Conservation (phyloP, 2,113 vertebrate species). For the Mesembrinibis cayennensis region DNA sequence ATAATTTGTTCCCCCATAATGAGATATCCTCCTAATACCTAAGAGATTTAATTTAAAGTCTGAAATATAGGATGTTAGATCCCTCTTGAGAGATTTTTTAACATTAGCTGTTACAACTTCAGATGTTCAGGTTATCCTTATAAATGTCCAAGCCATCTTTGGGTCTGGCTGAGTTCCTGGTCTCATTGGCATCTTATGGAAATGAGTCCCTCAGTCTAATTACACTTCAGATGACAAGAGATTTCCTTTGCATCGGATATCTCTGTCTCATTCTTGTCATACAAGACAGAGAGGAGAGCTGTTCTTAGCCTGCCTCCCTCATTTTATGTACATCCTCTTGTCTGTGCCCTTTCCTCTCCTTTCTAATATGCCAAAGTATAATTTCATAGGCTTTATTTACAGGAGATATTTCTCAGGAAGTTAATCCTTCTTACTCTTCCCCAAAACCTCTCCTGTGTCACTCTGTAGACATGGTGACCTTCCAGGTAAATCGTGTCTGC, state of each 20-base stretch:
- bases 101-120: neutral
- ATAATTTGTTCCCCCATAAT: neutral
- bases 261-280: neutral
- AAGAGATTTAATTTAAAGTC: neutral
- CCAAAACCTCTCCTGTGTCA: neutral
- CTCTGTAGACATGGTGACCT: neutral
- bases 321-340: neutral
- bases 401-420: neutral
- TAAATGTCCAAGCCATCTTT: conserved; percentile 6
- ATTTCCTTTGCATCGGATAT: conserved; percentile 25
- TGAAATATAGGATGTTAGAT: neutral
- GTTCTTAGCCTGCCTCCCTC: neutral
- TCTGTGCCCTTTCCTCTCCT: neutral
- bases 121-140: neutral
- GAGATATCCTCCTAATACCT: neutral
- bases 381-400: conserved; percentile 2
- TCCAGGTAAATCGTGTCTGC: neutral
- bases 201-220: conserved; percentile 34
- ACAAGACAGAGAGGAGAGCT: neutral
- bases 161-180: conserved; percentile 34
- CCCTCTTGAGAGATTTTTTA: neutral
- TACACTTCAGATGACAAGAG: conserved; percentile 11
- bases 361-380: neutral
- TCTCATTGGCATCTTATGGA: conserved; percentile 38
- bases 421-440: neutral